Base-by-base conservation (phyloP, 2,797 vertebrate genomes). In the Mormyrops attenuatus region DNA sequence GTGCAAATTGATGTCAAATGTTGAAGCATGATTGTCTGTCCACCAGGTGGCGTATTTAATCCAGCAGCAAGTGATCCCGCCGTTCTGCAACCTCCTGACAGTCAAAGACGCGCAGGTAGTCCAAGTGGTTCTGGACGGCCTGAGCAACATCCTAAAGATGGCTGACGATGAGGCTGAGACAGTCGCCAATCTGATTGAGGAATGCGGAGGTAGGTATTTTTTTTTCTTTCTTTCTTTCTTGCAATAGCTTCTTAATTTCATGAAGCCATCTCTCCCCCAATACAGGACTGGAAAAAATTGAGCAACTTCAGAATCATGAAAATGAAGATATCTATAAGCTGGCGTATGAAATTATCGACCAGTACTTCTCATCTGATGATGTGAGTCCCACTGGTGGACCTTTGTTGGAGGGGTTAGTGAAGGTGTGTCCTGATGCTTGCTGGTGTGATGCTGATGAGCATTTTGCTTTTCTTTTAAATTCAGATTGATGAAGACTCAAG, bases 241-340 rank as follows among this genome's bases (percentile, higher is more conserved):
- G 44, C n/a, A n/a, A n/a, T n/a, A 85, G n/a, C 7, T 85, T 47
- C 8, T 5, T 44, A 8, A 44, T 44, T 80, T 52, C 17, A 87
- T 52, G 9, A 3, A 11, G 3, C 0, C 80, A 41, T 30, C 44
- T 50, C 60, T 13, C 13, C 15, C 90, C 0, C 91, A 80, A 80
- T 88, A 20, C 90, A 99, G 99, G 99, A 90, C 95, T 99, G 97
- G 98, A 99, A 96, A 99, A 99, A 93, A 98, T 99, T 88, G 99
- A 99, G 95, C 97, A 98, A 90, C 97, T 99, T 93, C 99, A 99
- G 94, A 99, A 99, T 93, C 99, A 99, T 91, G 99, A 99, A 97
- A 99, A 99, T 93, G 99, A 99, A 96, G 99, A 99, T 95, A 99
- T 99, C 97, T 99, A 99, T 97, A 99, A 99, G 96, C 95, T 99